Conservation (phyloP, 2,797 vertebrate species). For the Acipenser ruthenus region DNA sequence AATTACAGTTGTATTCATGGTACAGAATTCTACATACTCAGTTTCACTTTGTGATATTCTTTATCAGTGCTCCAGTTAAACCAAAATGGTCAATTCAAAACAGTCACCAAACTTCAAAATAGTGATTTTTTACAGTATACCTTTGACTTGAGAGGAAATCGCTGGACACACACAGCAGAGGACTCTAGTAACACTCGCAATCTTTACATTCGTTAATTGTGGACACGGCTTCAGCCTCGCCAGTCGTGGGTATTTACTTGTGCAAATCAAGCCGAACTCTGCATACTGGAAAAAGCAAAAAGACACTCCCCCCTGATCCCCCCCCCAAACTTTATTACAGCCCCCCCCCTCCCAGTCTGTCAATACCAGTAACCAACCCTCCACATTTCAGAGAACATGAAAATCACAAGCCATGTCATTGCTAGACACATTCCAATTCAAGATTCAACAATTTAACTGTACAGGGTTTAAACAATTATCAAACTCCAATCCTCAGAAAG, state of each 20-base stretch:
- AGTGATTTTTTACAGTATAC: constrained; percentile 44
- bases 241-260: constrained; percentile 46
- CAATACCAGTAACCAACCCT: constrained; percentile 23
- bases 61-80: neutral
- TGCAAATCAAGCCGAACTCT: constrained; percentile 55
- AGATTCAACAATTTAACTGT: constrained; percentile 13
- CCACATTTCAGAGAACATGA: constrained; percentile 24
- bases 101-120: constrained; percentile 27
- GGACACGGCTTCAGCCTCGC: constrained; percentile 42
- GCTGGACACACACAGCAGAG: constrained; percentile 37
- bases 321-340: no score
- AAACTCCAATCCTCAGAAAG: constrained; percentile 31
- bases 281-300: constrained; percentile 66
- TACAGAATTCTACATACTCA: constrained; percentile 27
- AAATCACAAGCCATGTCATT: constrained; percentile 23
- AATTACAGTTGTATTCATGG: constrained; percentile 28
- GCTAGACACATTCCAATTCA: constrained; percentile 25
- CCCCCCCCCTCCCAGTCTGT: neutral
- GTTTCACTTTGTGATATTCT: constrained; percentile 29
- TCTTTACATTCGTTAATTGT: constrained; percentile 62
- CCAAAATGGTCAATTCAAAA: constrained; percentile 29
- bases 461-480: constrained; percentile 33
- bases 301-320: constrained; percentile 45
- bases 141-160: constrained; percentile 50
- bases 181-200: constrained; percentile 49